phyloP scores from a whole-genome alignment of 2,797 vertebrate species.

The Acipenser ruthenus region DNA sequence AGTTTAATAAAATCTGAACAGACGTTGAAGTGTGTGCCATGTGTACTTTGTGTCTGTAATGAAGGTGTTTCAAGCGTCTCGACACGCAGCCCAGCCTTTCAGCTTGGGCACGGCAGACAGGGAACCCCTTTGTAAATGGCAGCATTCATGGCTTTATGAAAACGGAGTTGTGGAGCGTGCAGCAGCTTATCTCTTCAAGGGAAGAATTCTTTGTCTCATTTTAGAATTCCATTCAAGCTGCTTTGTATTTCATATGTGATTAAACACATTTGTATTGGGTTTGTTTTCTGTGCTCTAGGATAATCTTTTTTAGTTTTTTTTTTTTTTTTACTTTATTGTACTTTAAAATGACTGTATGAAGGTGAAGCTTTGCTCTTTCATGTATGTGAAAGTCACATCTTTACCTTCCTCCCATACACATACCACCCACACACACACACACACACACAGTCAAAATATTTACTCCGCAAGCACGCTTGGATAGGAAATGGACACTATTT shows the following conservation, averaged over 20 bases:
- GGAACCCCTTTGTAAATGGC: neutral
- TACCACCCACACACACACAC: too few species aligned
- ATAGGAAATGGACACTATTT: too few species aligned
- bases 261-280: too few species aligned
- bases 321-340: too few species aligned
- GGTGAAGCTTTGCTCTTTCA: too few species aligned
- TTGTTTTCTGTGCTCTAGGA: too few species aligned
- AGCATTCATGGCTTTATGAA: neutral
- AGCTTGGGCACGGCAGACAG: slow-evolving; percentile 4
- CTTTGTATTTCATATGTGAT: neutral
- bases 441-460: too few species aligned
- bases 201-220: slow-evolving; percentile 2
- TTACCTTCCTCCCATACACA: too few species aligned
- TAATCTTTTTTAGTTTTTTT: too few species aligned
- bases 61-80: slow-evolving; percentile 8
- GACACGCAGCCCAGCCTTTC: slow-evolving; percentile 7
- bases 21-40: slow-evolving; percentile 21
- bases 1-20: slow-evolving; percentile 22
- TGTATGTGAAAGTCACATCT: too few species aligned
- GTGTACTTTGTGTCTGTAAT: slow-evolving; percentile 18
- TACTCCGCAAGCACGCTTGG: too few species aligned
- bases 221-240: slow-evolving; percentile 16
- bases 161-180: neutral
- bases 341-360: too few species aligned
- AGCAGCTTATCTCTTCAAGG: slow-evolving; percentile 37